Conservation (phyloP, 2,113 vertebrate genomes). For the Andinoacara biseriatus region DNA sequence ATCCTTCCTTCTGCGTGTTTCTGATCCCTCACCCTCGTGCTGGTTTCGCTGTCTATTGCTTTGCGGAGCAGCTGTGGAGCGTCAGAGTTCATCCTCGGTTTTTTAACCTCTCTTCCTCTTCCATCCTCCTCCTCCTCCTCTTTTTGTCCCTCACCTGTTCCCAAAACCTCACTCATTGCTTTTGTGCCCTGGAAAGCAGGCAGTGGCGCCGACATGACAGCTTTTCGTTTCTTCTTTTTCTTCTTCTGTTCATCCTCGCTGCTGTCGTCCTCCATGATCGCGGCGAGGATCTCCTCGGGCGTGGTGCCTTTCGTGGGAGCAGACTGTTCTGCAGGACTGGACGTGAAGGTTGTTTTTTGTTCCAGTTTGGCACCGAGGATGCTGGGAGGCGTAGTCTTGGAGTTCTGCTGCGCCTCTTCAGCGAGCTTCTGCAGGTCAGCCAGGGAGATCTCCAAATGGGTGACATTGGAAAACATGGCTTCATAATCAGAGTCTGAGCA, state of each 20-base stretch:
- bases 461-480: constrained; percentile 85
- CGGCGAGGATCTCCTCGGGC: constrained; percentile 88
- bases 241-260: constrained; percentile 58
- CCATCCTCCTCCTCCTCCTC: constrained; percentile 1
- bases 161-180: constrained; percentile 50
- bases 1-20: background rate
- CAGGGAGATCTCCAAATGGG: constrained; percentile 82
- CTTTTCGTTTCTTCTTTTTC: constrained; percentile 65
- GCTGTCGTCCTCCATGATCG: constrained; percentile 80
- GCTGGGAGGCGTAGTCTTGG: constrained; percentile 12
- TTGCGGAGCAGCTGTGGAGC: background rate
- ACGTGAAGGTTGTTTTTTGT: rapidly evolving
- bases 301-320: constrained; percentile 63
- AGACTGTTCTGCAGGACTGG: background rate
- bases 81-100: constrained; percentile 6
- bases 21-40: background rate
- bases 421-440: constrained; percentile 85
- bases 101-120: constrained; percentile 11
- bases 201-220: constrained; percentile 41
- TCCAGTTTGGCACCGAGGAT: background rate
- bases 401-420: constrained; percentile 32
- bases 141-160: background rate
- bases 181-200: constrained; percentile 86
- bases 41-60: background rate
- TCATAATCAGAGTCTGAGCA: constrained; percentile 84